Conservation (phyloP, 2,113 vertebrate species). For the Apodemus speciosus region DNA sequence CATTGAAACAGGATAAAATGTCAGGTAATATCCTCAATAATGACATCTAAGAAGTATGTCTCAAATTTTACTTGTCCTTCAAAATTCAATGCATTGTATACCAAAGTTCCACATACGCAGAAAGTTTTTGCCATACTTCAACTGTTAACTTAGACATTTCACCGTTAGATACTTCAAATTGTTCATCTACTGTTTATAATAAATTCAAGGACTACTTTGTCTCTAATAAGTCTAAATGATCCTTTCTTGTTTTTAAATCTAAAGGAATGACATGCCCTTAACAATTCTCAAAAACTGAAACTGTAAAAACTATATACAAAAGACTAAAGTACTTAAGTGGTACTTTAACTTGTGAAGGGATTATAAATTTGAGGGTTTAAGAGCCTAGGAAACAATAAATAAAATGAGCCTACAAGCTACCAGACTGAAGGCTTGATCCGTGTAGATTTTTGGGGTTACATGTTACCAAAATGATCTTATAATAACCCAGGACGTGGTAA, state of each 20-base stretch:
- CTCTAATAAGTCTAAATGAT: neutral
- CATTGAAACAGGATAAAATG: neutral
- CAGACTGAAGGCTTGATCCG: too few relatives aligned
- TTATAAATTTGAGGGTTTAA: too few relatives aligned
- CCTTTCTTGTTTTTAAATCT: fast-evolving
- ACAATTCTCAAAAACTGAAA: neutral
- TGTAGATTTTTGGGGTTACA: too few relatives aligned
- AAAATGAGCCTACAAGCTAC: too few relatives aligned
- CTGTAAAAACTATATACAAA: too few relatives aligned
- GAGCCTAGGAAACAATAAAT: too few relatives aligned
- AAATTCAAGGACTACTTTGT: neutral
- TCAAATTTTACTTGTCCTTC: neutral
- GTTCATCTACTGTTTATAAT: neutral
- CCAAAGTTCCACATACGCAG: neutral
- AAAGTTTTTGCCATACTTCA: neutral
- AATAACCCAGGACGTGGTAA: too few relatives aligned
- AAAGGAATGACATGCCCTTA: neutral
- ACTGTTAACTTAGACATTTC: neutral
- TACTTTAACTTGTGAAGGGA: too few relatives aligned
- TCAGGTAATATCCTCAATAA: neutral
- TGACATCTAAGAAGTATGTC: neutral
- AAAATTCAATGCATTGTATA: too few relatives aligned
- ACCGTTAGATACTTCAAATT: too few relatives aligned
- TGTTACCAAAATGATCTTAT: too few relatives aligned
- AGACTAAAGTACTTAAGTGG: too few relatives aligned